Base-by-base conservation (phyloP, 2,888 invertebrate genomes). In the Nymphalis urticae region DNA sequence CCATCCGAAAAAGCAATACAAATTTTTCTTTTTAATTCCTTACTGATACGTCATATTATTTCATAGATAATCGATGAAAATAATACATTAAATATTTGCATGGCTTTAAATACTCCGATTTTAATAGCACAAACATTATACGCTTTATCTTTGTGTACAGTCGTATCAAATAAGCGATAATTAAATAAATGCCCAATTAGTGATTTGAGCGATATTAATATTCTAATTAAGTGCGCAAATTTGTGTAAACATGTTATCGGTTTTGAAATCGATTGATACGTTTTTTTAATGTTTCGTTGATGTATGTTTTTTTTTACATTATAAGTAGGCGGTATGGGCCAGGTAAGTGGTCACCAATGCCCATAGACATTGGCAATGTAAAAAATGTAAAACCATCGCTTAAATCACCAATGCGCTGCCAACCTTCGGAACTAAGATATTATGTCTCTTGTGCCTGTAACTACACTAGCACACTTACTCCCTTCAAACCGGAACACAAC, bases 111-210 rank as follows among this genome's bases (percentile, higher is more conserved):
- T 63, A 17, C 21, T 24, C 13, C 7, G 10, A 24, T 47, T 60
- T 16, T 48, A n/a, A 24, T 21, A 60, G 3, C 16, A 21, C 48
- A 48, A 21, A 42, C 17, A 60, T 10, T 21, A 19, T 42, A 42
- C 50, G 32, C 16, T 51, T 63, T 51, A 53, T 63, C 51, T 53
- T 17, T 63, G 53, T 64, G 32, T 16, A 24, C 16, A 64, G 27
- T 56, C 10, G 16, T 53, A 24, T 24, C 21, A 53, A 53, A 53
- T 59, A 59, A n/a, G n/a, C 59, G 42, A 42, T 60, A 48, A 60
- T 60, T 47, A 60, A 60, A 60, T 60, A 24, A 48, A 60, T 21
- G 48, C 24, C 42, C 47, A 60, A 60, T 61, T 48, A 61, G 48
- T 19, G 27, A 27, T 61, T 24, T 48, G 19, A 36, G 36, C 19